Conservation (phyloP, 1,140 invertebrate species). For the Chionoecetes opilio region DNA sequence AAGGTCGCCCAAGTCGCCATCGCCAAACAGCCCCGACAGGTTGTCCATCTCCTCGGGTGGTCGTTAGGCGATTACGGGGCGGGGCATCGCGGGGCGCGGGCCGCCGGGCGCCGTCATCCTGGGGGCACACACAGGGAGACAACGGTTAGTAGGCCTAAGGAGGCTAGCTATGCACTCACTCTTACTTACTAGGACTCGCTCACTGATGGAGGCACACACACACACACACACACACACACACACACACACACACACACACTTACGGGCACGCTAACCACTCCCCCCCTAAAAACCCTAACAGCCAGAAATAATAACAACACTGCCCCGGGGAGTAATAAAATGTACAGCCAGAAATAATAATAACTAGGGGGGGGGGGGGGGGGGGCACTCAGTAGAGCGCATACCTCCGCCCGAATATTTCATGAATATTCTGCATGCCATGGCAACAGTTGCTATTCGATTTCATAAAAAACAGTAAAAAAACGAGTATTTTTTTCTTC, state of each 20-base stretch:
- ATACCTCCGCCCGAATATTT: too few relatives aligned
- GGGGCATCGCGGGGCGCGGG: constrained; percentile 62
- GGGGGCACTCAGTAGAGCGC: too few relatives aligned
- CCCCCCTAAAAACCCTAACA: too few relatives aligned
- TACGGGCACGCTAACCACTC: not conserved
- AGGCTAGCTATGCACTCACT: not conserved
- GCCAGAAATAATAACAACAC: too few relatives aligned
- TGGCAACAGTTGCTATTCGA: too few relatives aligned
- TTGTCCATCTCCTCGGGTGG: constrained; percentile 79
- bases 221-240: constrained; percentile 33
- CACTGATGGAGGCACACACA: not conserved
- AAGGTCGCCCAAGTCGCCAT: constrained; percentile 80
- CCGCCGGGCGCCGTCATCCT: constrained; percentile 70
- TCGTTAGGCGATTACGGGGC: constrained; percentile 70
- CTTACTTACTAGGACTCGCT: not conserved
- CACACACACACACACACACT: constrained; percentile 52
- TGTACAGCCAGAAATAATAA: too few relatives aligned
- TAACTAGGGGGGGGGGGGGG: too few relatives aligned
- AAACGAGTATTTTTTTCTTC: too few relatives aligned
- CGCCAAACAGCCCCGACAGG: constrained; percentile 80
- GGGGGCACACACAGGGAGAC: not conserved
- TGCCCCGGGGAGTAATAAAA: too few relatives aligned
- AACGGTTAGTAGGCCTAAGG: not conserved
- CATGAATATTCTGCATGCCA: too few relatives aligned
- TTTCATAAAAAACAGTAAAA: too few relatives aligned